Evolutionary conservation across 1,140 invertebrate genomes (phyloP), one percentile per base, ranked within the genome.

Genomic region (Trichonephila clavipes): DNA sequence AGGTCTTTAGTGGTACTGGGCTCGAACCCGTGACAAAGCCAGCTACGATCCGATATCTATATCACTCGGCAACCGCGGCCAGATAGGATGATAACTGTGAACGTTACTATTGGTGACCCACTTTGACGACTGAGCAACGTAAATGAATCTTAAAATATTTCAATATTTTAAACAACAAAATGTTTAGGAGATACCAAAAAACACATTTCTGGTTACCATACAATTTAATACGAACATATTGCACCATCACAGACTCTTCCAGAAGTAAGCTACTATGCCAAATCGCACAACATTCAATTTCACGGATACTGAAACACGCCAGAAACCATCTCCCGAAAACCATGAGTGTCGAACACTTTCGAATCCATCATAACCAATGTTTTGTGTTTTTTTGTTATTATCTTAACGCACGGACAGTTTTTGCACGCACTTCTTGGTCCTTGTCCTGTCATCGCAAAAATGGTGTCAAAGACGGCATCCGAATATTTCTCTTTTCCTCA

Each of bases 311-410:
- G 72, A 40, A 28, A 19, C 72, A 77, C 28, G 28, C 72, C 14
- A 77, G 10, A 51, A 16, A 77, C 14, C 72, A 77, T 77, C 72
- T 5, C 18, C 34, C 72, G 72, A 77, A 77, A 77, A 77, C 18
- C 72, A 77, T 77, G 72, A 34, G 28, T 77, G 72, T 40, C 72
- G 28, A 34, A 19, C 72, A 40, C 72, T 77, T 77, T 77, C 72
- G 72, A 77, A 77, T 77, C 72, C 72, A 77, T 77, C 72, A 77
- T 34, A 77, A 77, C 72, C 28, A 77, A 77, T 40, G 72, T 77
- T 77, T 40, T 77, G 16, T 77, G 72, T 40, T 18, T 51, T 77
- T 77, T 77, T 40, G 3, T 40, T 40, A 77, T 77, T 77, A 77
- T 77, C 72, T 40, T 34, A 77, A 77, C 72, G 28, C 72, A 77